phyloP scores from a whole-genome alignment of 2,888 invertebrate genomes.

The Phortica okadai region DNA sequence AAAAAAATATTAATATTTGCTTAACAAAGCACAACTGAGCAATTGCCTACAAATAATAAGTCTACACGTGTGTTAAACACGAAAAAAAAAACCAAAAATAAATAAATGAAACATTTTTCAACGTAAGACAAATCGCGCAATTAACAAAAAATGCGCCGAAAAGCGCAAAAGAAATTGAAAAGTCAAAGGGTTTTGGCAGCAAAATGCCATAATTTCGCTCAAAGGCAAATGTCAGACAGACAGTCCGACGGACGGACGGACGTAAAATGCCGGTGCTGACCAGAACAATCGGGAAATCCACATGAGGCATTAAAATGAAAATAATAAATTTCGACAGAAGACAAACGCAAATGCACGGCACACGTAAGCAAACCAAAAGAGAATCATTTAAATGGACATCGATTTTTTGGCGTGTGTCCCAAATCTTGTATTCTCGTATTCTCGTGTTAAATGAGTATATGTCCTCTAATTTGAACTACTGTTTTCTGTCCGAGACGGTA shows the following conservation, averaged over 20 bases:
- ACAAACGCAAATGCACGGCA: background rate
- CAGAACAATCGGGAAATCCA: constrained; percentile 28
- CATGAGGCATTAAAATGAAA: constrained; percentile 1
- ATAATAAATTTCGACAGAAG: constrained; percentile 11
- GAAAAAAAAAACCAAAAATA: background rate
- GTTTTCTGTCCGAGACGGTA: background rate
- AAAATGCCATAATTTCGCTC: background rate
- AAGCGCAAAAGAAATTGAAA: constrained; percentile 7
- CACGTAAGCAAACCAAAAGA: background rate
- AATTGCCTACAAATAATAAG: no score
- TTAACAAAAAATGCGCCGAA: constrained; percentile 14
- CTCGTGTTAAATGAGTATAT: background rate
- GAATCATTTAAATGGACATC: constrained; percentile 8
- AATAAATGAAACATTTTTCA: background rate
- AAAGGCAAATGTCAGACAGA: constrained; percentile 3
- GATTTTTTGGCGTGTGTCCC: constrained; percentile 28
- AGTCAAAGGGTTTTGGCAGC: constrained; percentile 32
- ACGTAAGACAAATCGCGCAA: constrained; percentile 15
- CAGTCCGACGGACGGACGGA: background rate
- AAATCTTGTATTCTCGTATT: constrained; percentile 11
- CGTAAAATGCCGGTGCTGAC: constrained; percentile 1
- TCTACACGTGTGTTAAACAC: background rate
- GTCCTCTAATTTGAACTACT: background rate
- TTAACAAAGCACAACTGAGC: no score
- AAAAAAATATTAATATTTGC: no score